Evolutionary conservation across 2,888 invertebrate genomes (phyloP), one percentile per base, ranked within the genome.

Genomic region (Zhuqinia jingwanae): DNA sequence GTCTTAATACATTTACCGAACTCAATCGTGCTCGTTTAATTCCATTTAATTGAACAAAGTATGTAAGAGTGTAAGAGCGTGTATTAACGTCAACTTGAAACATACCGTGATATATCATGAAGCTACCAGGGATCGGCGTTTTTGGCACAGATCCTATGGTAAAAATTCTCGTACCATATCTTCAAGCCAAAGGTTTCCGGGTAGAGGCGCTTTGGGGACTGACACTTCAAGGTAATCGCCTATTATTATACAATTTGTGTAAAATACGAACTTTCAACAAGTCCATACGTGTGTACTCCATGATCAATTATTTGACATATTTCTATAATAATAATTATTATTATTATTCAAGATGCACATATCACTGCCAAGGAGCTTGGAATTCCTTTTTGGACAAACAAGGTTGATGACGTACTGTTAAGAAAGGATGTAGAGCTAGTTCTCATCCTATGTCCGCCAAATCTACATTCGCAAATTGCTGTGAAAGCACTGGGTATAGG

Each of bases 401-500:
- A 96, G 94, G 97, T 98, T 70, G 98, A 99, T 92, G 98, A 98
- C 92, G 97, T 98, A 20, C 93, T 99, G 11, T 93, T 99, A 3
- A 95, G 96, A 81, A 97, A 97, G 93, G 98, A 98, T 93, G 98
- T 99, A 0, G 98, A 97, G 92, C 93, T 99, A 81, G 97, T 99
- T 82, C 97, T 98, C 90, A 97, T 99, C 25, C 95, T 98, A 88
- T 98, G 98, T 92, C 97, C 98, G 0, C 98, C 98, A 0, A 97
- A 96, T 93, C 93, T 98, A 53, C 98, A 99, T 92, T 96, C 98
- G 0, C 98, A 98, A 92, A 98, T 99, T 91, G 97, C 98, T 1
- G 97, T 98, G 0, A 99, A 99, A 93, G 98, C 98, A 0, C 93
- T 99, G 42, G 98, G 98, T 1, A 99, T 99, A 90, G 99, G 99